Percentiles rank a stretch among this genome's conserved stretches.
Conservation (phyloP, 2,113 vertebrate genomes). For the Lonchura striata region DNA sequence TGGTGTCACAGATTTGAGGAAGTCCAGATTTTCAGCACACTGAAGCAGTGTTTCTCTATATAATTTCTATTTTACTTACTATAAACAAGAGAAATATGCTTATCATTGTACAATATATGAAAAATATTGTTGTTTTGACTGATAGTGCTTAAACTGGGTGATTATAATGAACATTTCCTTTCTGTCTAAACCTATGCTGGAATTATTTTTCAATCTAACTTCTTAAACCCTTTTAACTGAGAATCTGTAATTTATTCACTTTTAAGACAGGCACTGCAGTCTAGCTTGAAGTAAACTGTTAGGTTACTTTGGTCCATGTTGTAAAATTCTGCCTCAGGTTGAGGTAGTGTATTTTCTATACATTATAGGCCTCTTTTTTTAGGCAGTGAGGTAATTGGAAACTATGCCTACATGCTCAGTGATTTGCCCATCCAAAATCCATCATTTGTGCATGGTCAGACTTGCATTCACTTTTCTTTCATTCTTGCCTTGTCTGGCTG, state of each 20-base stretch:
- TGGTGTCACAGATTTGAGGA: neutral
- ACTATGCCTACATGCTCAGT: accelerated
- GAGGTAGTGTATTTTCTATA: neutral
- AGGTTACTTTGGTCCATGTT: neutral
- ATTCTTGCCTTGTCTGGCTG: neutral
- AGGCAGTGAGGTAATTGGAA: neutral
- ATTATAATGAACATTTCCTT: neutral
- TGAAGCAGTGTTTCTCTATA: neutral
- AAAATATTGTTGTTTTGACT: neutral
- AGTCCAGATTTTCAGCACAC: neutral
- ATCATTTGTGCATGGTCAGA: neutral
- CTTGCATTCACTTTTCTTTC: neutral
- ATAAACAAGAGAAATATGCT: neutral
- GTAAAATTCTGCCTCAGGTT: neutral
- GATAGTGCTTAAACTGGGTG: neutral
- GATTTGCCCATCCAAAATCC: neutral
- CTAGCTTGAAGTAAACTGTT: neutral
- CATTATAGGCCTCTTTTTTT: neutral
- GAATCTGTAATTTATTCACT: neutral
- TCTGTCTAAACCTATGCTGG: neutral
- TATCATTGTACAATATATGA: neutral
- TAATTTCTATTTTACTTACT: neutral
- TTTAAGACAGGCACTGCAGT: neutral
- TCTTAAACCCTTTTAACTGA: neutral
- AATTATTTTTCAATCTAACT: neutral